Evolutionary conservation across 2,113 vertebrate genomes (phyloP).

Genomic region (Athene noctua): DNA sequence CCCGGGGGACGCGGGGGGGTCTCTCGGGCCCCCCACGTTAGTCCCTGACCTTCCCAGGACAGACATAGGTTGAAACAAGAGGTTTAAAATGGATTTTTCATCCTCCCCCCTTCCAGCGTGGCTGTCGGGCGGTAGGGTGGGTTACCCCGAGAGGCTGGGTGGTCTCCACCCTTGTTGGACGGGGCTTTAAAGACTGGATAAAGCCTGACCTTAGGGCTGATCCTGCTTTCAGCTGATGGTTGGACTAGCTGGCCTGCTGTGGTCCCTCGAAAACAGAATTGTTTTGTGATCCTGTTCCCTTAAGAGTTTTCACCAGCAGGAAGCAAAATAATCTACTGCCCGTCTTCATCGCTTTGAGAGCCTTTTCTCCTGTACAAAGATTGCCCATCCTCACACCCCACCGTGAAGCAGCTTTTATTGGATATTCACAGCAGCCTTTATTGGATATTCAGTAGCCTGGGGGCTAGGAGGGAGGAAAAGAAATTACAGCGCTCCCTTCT

Average conservation of each 20-base stretch:
- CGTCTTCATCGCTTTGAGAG: accelerated
- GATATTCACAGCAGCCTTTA: background rate
- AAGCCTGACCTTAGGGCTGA: background rate
- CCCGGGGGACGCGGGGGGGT: background rate
- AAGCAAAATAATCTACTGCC: background rate
- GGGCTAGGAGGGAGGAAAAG: background rate
- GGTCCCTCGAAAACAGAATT: background rate
- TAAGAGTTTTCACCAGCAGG: background rate
- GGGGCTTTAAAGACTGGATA: background rate
- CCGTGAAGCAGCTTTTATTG: background rate
- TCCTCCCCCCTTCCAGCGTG: accelerated
- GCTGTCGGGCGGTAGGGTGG: background rate
- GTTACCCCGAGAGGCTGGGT: no score
- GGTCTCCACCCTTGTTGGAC: accelerated
- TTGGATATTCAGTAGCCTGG: background rate
- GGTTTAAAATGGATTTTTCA: no score
- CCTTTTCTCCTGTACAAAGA: background rate
- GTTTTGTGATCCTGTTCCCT: background rate
- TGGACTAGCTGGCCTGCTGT: background rate
- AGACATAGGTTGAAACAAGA: accelerated
- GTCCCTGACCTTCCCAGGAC: background rate
- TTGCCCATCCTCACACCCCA: background rate
- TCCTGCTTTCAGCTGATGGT: background rate
- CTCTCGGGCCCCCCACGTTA: accelerated
- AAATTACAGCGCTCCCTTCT: background rate